Base-by-base conservation (phyloP, 2,113 vertebrate species). In the Heptranchias perlo region DNA sequence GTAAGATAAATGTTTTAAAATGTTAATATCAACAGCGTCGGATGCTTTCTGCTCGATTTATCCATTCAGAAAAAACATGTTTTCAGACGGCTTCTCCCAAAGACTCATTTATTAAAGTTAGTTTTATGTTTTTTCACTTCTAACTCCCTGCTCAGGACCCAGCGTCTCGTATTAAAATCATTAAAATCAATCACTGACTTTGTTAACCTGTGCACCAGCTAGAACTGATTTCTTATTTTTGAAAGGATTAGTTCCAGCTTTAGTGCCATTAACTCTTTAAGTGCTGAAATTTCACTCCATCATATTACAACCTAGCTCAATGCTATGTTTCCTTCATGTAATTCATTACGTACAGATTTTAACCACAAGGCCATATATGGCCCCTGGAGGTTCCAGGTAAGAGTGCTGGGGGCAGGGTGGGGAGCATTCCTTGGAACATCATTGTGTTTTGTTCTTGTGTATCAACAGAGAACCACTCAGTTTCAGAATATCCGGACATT, bases 1-100 rank as follows among this genome's bases (percentile, higher is more conserved):
- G 94, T 95, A 95, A 69, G 94, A 95, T 95, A 95, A 95, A 95
- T 95, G 94, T 95, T 95, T 95, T 95, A 95, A 95, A 95, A 95
- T 69, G 94, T 95, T 69, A 95, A 95, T 95, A 95, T 69, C 94
- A 95, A 95, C 94, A 95, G 94, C 23, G 39, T 95, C 44, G 25
- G 94, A 95, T 95, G 94, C 65, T 95, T 95, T 69, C 65, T 95
- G 18, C 93, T 69, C 13, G 65, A 69, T 95, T 95, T 95, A 69
- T 95, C 58, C 89, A 93, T 95, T 95, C 62, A 95, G 44, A 95
- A 95, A 69, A 95, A 95, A 47, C 58, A 39, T 93, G 89, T 93
- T 93, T 93, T 62, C 35, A 95, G 94, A 31, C 65, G 10, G 39
- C 47, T 95, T 95, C 94, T 95, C 44, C 62, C 94, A 69, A 69